Evolutionary conservation across 2,888 invertebrate species (phyloP).

Genomic region (Drosophila kuntzei): DNA sequence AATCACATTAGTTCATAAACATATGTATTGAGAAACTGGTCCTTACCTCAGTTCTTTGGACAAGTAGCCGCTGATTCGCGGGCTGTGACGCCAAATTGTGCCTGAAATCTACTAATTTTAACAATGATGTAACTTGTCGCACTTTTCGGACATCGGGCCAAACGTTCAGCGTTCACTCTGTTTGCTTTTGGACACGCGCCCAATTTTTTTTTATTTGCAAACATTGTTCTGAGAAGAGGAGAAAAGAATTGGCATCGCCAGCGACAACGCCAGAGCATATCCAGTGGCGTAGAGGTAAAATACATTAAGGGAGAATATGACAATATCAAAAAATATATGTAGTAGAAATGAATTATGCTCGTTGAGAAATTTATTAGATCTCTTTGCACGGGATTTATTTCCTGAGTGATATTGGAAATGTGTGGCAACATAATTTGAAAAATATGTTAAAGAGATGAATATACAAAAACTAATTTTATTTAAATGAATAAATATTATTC

Average conservation of each 20-base stretch:
- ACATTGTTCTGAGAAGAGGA: constrained; percentile 19
- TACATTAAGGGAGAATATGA: neutral
- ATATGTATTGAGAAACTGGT: constrained; percentile 5
- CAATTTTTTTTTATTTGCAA: constrained; percentile 55
- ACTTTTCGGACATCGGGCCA: constrained; percentile 40
- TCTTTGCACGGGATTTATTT: neutral
- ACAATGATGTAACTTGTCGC: constrained; percentile 84
- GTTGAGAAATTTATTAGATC: neutral
- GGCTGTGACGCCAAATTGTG: constrained; percentile 47
- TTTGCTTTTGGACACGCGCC: constrained; percentile 76
- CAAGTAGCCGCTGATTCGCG: constrained; percentile 25
- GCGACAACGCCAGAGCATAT: neutral
- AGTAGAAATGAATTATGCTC: too few species aligned
- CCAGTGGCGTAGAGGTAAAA: neutral
- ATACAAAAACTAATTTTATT: rapidly evolving
- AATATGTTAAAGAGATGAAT: too few species aligned
- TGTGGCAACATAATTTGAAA: neutral
- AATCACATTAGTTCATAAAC: constrained; percentile 26
- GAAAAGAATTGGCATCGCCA: constrained; percentile 5
- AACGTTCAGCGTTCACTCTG: constrained; percentile 49
- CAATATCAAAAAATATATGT: neutral
- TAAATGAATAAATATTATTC: neutral
- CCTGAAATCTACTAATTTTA: constrained; percentile 79
- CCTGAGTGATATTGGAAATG: neutral
- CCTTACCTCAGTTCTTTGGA: constrained; percentile 28